These are phyloP conservation scores for Actias luna DNA, from an alignment of 2,888 invertebrate genomes.

Conservation along the genomic window DNA sequence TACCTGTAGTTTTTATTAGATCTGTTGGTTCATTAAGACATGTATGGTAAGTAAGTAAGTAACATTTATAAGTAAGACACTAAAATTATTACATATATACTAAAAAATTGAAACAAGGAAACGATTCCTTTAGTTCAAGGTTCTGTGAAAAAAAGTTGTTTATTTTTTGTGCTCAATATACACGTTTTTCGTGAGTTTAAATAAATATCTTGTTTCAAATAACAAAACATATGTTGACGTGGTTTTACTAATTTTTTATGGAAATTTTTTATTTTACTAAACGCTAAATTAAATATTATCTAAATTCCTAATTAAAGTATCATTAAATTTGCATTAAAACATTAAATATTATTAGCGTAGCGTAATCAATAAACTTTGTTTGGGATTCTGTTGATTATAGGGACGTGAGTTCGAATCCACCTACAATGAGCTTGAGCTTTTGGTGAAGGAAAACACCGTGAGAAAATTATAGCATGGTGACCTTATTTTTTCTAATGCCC, in stretches of 20 bases:
- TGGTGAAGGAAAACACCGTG: no score
- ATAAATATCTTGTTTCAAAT: background rate
- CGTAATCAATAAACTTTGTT: no score
- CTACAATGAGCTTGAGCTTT: no score
- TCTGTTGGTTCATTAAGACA: background rate
- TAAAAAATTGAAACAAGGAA: background rate
- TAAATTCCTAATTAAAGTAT: no score
- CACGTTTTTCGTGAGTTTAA: slow-evolving; percentile 1
- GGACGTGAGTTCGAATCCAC: no score
- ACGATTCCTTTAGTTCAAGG: slow-evolving; percentile 1
- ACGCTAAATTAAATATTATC: no score
- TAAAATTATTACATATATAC: background rate
- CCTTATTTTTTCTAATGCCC: no score
- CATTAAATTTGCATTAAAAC: no score
- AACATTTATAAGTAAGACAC: background rate
- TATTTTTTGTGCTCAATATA: background rate
- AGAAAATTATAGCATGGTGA: no score
- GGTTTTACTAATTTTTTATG: background rate
- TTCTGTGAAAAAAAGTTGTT: background rate
- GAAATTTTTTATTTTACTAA: background rate
- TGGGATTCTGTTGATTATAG: no score
- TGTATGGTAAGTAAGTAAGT: background rate
- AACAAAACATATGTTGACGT: background rate
- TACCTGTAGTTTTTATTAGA: background rate
- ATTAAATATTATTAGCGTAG: no score